phyloP scores from a whole-genome alignment of 2,797 vertebrate species.

The Kryptopterus vitreolus region DNA sequence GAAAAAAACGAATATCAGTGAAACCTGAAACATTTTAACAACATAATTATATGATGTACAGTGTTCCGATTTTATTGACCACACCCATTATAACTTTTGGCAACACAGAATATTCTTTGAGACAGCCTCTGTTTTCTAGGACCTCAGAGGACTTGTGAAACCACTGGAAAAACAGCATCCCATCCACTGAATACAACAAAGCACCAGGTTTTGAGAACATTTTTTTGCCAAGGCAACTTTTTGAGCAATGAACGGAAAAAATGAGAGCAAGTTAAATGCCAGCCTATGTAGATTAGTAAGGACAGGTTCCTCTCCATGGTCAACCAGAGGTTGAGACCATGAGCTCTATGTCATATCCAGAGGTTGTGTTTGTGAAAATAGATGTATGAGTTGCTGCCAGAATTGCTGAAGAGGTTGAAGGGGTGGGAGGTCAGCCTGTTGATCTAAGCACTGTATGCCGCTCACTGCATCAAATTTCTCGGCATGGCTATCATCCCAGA shows the following conservation, averaged over 20 bases:
- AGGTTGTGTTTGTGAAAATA: too few relatives aligned
- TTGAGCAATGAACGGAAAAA: constrained; percentile 36
- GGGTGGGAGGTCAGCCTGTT: too few relatives aligned
- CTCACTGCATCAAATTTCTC: too few relatives aligned
- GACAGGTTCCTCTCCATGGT: too few relatives aligned
- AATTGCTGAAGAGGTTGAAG: too few relatives aligned
- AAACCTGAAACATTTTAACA: not conserved
- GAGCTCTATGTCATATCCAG: too few relatives aligned
- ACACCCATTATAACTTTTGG: constrained; percentile 84
- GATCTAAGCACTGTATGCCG: too few relatives aligned
- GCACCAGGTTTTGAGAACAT: constrained; percentile 79
- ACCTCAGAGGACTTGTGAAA: constrained; percentile 89
- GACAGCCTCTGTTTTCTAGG: constrained; percentile 89
- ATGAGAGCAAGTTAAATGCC: constrained; percentile 36
- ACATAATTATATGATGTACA: not conserved
- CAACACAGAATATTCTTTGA: constrained; percentile 89
- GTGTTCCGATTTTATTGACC: not conserved
- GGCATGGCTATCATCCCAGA: too few relatives aligned
- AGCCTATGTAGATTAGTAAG: not conserved
- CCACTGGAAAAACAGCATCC: constrained; percentile 97
- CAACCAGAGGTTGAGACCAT: too few relatives aligned
- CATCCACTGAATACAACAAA: constrained; percentile 89
- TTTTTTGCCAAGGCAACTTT: constrained; percentile 79
- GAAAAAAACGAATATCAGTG: constrained; percentile 27
- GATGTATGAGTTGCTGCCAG: too few relatives aligned